These are phyloP conservation scores for Hippocampus kuda DNA, from an alignment of 2,797 vertebrate genomes.

Conservation along the genomic window DNA sequence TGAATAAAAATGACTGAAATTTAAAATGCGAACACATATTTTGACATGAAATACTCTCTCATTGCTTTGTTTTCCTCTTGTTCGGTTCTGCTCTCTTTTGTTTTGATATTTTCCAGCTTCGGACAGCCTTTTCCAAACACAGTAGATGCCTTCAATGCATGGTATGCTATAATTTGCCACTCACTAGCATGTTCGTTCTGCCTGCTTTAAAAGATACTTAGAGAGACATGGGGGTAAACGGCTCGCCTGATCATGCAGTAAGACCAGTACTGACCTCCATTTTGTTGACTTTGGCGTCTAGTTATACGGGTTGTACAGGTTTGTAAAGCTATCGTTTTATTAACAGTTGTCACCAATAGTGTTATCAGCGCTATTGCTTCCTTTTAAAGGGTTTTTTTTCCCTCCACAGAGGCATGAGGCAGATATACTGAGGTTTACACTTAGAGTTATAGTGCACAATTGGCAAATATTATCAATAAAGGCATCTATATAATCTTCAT, in stretches of 20 bases:
- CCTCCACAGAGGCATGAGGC: background rate
- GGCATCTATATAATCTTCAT: background rate
- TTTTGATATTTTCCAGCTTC: background rate
- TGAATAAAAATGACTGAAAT: slow-evolving; percentile 1
- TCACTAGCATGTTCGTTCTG: background rate
- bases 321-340: background rate
- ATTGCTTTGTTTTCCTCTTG: background rate
- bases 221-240: background rate
- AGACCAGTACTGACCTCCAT: background rate
- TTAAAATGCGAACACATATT: background rate
- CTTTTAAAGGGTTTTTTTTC: background rate
- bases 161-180: background rate
- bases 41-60: background rate
- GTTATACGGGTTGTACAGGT: background rate
- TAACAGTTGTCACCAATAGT: background rate
- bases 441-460: background rate
- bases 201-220: background rate
- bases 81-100: background rate
- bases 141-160: background rate
- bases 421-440: background rate
- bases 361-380: background rate
- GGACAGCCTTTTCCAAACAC: too few species aligned
- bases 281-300: background rate
- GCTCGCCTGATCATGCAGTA: background rate
- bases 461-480: background rate